Evolutionary conservation across 2,888 invertebrate species (phyloP).

Genomic region (Silvanus unidentatus): DNA sequence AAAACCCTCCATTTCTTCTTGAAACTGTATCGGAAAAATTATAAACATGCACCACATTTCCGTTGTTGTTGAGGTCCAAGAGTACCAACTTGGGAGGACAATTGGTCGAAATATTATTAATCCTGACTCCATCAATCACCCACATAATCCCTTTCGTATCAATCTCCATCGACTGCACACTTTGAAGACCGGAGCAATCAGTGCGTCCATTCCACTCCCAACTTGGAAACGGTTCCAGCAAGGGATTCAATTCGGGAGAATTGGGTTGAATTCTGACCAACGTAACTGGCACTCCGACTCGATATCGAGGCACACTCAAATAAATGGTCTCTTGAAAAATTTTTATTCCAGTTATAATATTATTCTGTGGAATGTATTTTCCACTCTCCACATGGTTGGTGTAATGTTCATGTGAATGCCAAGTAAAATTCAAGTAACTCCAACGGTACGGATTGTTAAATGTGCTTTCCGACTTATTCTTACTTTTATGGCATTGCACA

Average conservation of each 20-base stretch:
- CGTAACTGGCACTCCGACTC: slow-evolving; percentile 64
- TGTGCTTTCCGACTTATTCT: too few species aligned
- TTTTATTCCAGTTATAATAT: slow-evolving; percentile 62
- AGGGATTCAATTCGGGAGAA: slow-evolving; percentile 45
- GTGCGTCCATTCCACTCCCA: slow-evolving; percentile 59
- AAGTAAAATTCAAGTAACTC: slow-evolving; percentile 62
- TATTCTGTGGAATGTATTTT: slow-evolving; percentile 61
- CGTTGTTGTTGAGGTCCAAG: slow-evolving; percentile 58
- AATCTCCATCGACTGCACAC: slow-evolving; percentile 68
- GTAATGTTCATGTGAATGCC: slow-evolving; percentile 55
- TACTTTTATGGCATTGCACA: too few species aligned
- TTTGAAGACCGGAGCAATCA: slow-evolving; percentile 60
- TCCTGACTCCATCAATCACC: slow-evolving; percentile 61
- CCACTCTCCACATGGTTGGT: slow-evolving; percentile 52
- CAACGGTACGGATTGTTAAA: too few species aligned
- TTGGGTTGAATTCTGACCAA: slow-evolving; percentile 48
- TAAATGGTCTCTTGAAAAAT: slow-evolving; percentile 61
- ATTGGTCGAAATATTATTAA: slow-evolving; percentile 53
- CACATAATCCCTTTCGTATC: slow-evolving; percentile 67
- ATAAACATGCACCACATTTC: slow-evolving; percentile 53
- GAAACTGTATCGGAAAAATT: slow-evolving; percentile 56
- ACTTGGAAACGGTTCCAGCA: slow-evolving; percentile 61
- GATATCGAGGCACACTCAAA: slow-evolving; percentile 61
- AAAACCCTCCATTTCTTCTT: slow-evolving; percentile 51
- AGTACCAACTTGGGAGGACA: slow-evolving; percentile 64